Percentiles rank a stretch among this genome's conserved stretches.
phyloP scores from a whole-genome alignment of 2,797 vertebrate species.

The Phoxinus dragarum region DNA sequence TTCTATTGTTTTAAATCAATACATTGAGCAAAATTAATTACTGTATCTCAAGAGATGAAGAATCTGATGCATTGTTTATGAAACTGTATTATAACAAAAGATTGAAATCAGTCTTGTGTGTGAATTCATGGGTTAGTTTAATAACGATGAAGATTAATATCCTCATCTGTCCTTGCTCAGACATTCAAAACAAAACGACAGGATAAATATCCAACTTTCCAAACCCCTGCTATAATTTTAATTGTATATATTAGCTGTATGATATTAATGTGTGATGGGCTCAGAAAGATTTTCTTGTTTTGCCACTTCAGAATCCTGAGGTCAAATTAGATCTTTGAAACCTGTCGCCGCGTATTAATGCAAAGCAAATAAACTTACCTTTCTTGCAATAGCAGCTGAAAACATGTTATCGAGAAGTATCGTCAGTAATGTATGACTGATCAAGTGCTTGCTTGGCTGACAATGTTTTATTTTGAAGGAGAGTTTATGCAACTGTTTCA shows the following conservation, averaged over 20 bases:
- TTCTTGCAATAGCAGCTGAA: constrained; percentile 19
- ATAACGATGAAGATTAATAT: neutral
- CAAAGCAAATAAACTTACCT: constrained; percentile 2
- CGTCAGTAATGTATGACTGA: neutral
- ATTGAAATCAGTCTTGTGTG: neutral
- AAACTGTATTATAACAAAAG: neutral
- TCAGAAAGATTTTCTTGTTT: neutral
- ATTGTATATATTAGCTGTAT: neutral
- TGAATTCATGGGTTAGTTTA: neutral
- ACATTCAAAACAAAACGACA: neutral
- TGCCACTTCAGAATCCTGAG: neutral
- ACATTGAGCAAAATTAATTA: neutral
- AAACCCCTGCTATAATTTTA: neutral
- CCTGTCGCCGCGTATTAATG: no score
- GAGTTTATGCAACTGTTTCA: constrained; percentile 31
- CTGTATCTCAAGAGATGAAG: neutral
- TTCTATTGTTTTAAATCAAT: no score
- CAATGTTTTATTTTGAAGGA: constrained; percentile 19
- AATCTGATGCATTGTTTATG: neutral
- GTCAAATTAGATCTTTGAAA: constrained; percentile 13
- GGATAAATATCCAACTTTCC: neutral
- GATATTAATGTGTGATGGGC: neutral
- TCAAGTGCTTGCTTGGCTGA: neutral
- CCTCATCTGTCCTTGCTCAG: neutral
- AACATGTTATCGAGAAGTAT: constrained; percentile 15